Evolutionary conservation across 2,888 invertebrate genomes (phyloP).

Genomic region (Ametastegia equiseti): DNA sequence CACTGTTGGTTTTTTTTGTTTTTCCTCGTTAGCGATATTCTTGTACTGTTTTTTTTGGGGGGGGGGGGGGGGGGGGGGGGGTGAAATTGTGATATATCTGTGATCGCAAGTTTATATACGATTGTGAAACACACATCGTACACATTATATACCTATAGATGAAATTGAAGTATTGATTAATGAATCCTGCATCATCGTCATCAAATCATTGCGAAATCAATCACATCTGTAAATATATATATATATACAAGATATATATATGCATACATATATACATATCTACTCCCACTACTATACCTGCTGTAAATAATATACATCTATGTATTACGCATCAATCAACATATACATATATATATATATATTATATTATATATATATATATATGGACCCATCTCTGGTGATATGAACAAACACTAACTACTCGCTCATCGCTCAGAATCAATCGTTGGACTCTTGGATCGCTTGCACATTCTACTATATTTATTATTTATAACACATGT

Average conservation of each 20-base stretch:
- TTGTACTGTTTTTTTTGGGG: too few relatives aligned
- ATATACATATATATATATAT: not conserved
- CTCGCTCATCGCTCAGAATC: constrained; percentile 72
- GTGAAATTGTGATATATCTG: too few relatives aligned
- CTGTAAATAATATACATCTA: constrained; percentile 70
- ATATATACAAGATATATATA: constrained; percentile 57
- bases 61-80: too few relatives aligned
- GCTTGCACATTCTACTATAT: constrained; percentile 69
- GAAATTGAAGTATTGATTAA: constrained; percentile 43
- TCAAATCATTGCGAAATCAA: constrained; percentile 68
- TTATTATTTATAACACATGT: constrained; percentile 4
- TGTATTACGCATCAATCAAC: not conserved
- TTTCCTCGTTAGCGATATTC: too few relatives aligned
- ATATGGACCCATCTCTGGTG: constrained; percentile 71
- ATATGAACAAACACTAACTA: constrained; percentile 72
- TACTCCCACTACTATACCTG: constrained; percentile 65
- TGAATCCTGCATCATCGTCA: constrained; percentile 67
- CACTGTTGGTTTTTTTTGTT: too few relatives aligned
- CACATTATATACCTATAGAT: constrained; percentile 49
- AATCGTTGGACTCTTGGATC: constrained; percentile 74
- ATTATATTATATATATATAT: constrained; percentile 67
- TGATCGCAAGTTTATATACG: too few relatives aligned
- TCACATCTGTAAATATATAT: constrained; percentile 69
- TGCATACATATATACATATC: constrained; percentile 59
- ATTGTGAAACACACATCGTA: not conserved